These are phyloP conservation scores for Tetropium fuscum DNA, from an alignment of 2,888 invertebrate genomes.

Conservation along the genomic window DNA sequence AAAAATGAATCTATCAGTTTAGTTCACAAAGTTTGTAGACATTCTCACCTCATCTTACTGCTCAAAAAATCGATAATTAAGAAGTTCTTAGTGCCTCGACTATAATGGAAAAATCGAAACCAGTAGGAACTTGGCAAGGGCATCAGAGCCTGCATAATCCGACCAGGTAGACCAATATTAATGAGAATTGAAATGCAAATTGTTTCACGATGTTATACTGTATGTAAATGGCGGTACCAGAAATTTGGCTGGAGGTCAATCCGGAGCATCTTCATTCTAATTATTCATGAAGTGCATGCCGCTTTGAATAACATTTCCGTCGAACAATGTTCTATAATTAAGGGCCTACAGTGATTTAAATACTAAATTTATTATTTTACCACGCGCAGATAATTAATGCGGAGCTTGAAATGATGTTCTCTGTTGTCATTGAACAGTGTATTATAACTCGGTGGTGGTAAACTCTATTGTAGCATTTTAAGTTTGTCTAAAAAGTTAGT, in stretches of 20 bases:
- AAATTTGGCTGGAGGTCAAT: constrained; percentile 52
- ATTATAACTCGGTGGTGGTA: too few species aligned
- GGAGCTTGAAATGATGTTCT: too few species aligned
- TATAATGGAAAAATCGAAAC: not conserved
- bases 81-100: too few species aligned
- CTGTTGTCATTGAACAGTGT: too few species aligned
- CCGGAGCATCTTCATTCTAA: constrained; percentile 47
- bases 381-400: too few species aligned
- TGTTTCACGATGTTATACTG: constrained; percentile 51
- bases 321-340: constrained; percentile 27
- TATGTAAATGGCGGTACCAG: constrained; percentile 52
- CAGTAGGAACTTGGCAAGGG: not conserved
- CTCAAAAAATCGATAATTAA: too few species aligned
- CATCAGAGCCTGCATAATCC: not conserved
- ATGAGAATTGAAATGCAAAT: constrained; percentile 53
- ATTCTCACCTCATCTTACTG: too few species aligned
- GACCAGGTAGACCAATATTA: constrained; percentile 26
- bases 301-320: constrained; percentile 23
- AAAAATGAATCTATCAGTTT: too few species aligned
- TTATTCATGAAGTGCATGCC: constrained; percentile 47
- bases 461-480: too few species aligned
- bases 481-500: too few species aligned
- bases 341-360: constrained; percentile 17
- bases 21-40: too few species aligned
- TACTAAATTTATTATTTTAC: not conserved